Base-by-base conservation (phyloP, 2,888 invertebrate genomes). In the Nebria brevicollis region DNA sequence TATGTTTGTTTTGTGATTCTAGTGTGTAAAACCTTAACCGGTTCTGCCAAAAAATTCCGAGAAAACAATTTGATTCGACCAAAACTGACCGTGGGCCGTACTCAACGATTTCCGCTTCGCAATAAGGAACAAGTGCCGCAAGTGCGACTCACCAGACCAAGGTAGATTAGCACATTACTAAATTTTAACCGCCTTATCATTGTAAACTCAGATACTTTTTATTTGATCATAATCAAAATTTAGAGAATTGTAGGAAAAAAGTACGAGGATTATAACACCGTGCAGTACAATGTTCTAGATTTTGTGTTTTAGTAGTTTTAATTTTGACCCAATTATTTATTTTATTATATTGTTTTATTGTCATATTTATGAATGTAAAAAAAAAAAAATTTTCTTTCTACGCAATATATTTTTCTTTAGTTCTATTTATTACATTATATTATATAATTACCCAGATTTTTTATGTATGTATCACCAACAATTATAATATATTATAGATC, bases 31-130 rank as follows among this genome's bases (percentile, higher is more conserved):
- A 54, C 54, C 11, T 6, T 34, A 77, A 77, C 13, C 8, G 25
- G 20, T 6, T 41, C 25, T 8, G 10, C 20, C 15, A 66, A n/a
- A 77, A 66, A 77, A 77, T n/a, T 54, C 54, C 20, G 66, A 72
- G 34, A 77, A 72, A 11, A 77, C 15, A 72, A 6, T 66, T 34
- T 25, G 13, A 42, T 7, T 34, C 72, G 34, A 26, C 2, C 34
- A 34, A 34, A 34, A 34, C 34, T 34, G 5, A 34, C 34, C 25
- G 15, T 70, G 25, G 34, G 25, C 70, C 70, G 41, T 70, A 41
- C 70, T 11, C 77, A 77, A 34, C 77, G 77, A n/a, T 77, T 77
- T 72, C 77, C 77, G 42, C 13, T 77, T 10, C 41, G 77, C 20
- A 77, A 77, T 25, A 77, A 77, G 15, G 42, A 34, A 2, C 54